These are phyloP conservation scores for Heterodera schachtii DNA, from an alignment of 1,140 invertebrate genomes.

Conservation along the genomic window DNA sequence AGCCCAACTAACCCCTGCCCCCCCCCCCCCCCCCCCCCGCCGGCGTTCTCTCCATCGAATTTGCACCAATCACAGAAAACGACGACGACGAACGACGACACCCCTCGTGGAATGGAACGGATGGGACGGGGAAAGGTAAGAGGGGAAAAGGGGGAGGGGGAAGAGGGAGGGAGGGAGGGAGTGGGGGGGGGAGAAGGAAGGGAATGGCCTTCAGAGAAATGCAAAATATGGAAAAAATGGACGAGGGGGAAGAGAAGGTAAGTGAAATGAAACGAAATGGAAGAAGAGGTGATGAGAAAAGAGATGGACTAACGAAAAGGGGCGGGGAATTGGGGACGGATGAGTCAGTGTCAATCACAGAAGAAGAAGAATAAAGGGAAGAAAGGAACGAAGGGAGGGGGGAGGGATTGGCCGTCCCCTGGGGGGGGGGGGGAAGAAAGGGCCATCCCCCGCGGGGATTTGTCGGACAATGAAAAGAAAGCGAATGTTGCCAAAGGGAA, in stretches of 20 bases:
- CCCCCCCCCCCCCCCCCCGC: no score
- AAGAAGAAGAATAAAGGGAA: background rate
- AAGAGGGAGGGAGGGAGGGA: background rate
- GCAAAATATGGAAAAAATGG: background rate
- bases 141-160: no score
- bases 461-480: conserved; percentile 3
- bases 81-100: background rate
- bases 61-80: background rate
- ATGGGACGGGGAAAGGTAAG: background rate
- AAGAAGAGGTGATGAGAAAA: background rate
- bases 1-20: no score
- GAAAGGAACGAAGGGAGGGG: background rate
- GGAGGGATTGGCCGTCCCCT: no score
- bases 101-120: background rate
- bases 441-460: background rate
- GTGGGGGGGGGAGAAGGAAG: no score
- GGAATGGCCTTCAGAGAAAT: background rate
- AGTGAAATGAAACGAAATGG: background rate
- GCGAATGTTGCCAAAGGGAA: background rate
- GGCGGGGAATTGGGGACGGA: no score
- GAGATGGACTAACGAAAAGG: no score
- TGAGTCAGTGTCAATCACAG: no score
- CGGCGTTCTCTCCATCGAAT: background rate
- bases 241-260: background rate
- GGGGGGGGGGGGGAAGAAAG: background rate